Evolutionary conservation across 1,140 invertebrate species (phyloP).

Genomic region (Philotrypesis tridentata): DNA sequence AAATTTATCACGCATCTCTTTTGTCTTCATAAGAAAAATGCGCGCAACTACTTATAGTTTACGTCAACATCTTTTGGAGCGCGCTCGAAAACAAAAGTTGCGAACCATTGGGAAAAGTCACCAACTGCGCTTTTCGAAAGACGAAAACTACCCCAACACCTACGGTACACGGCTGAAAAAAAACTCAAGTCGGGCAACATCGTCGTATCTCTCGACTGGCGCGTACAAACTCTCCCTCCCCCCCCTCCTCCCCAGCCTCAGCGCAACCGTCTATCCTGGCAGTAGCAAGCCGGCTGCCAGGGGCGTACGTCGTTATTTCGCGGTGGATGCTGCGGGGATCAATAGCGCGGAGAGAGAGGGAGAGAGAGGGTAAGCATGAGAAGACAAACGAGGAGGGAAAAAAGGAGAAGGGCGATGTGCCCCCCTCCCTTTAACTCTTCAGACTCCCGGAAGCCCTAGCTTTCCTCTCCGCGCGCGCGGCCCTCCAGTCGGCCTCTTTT

Average conservation of each 20-base stretch:
- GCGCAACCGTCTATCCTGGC: constrained; percentile 35
- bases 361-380: constrained; percentile 52
- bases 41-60: too few species aligned
- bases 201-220: neutral
- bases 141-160: neutral
- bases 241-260: too few species aligned
- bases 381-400: constrained; percentile 34
- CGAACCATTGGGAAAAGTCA: too few species aligned
- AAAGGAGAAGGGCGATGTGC: constrained; percentile 61
- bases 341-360: constrained; percentile 70
- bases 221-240: neutral
- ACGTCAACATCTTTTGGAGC: too few species aligned
- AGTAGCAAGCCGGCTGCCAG: constrained; percentile 48
- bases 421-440: neutral
- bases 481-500: constrained; percentile 38
- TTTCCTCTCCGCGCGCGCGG: constrained; percentile 46
- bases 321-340: constrained; percentile 74
- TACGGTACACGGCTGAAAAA: neutral
- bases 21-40: neutral
- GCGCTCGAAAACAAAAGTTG: too few species aligned
- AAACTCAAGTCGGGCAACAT: neutral
- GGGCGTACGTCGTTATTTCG: constrained; percentile 72
- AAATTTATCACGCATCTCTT: constrained; percentile 10
- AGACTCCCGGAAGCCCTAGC: constrained; percentile 53
- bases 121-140: too few species aligned